Evolutionary conservation across 2,113 vertebrate species (phyloP).

Genomic region (Hiodon alosoides): DNA sequence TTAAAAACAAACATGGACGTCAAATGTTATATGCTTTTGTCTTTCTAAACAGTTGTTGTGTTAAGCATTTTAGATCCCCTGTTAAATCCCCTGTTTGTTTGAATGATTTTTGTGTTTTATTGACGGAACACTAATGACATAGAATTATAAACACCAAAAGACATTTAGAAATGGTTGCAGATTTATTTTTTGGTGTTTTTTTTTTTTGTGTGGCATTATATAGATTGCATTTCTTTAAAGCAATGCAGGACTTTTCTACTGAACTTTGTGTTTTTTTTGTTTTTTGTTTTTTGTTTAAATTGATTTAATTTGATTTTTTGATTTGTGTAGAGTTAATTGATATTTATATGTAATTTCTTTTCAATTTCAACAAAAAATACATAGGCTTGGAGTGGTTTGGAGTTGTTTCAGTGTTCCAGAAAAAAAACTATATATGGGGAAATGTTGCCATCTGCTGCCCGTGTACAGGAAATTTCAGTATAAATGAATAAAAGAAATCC

Average conservation of each 20-base stretch:
- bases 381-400: no score
- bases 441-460: constrained; percentile 16
- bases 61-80: no score
- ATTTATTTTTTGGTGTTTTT: no score
- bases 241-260: background rate
- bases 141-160: no score
- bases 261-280: background rate
- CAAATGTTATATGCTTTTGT: no score
- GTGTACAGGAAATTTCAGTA: background rate
- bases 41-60: no score
- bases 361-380: background rate
- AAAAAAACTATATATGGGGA: background rate
- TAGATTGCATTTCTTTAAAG: background rate
- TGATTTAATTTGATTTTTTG: background rate
- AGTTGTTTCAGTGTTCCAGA: background rate
- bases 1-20: no score
- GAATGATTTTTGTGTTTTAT: no score
- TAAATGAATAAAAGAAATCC: background rate
- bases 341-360: background rate
- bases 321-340: background rate
- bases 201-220: background rate
- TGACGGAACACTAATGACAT: no score
- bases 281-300: background rate
- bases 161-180: no score
- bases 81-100: no score